Evolutionary conservation across 2,113 vertebrate species (phyloP).

Genomic region (Amphiprion ocellaris): DNA sequence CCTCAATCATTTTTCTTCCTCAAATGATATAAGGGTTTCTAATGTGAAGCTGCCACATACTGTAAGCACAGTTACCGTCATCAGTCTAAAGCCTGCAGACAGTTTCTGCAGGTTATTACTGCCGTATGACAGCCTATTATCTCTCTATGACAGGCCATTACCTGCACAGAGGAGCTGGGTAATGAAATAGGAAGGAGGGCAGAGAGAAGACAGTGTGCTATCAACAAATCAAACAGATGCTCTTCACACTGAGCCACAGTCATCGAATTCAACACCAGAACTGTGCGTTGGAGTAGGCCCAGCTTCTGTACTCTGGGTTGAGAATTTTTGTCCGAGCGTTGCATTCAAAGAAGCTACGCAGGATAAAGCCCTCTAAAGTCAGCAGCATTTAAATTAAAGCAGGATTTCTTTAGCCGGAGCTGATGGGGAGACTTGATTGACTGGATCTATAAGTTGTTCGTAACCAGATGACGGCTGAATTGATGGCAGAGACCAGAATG

Average conservation of each 20-base stretch:
- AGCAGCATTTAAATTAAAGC: not conserved
- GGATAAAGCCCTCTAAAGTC: not conserved
- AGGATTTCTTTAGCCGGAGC: not conserved
- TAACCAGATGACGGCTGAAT: not conserved
- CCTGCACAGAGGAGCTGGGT: constrained; percentile 69
- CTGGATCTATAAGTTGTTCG: not conserved
- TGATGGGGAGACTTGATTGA: not conserved
- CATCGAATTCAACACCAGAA: constrained; percentile 15
- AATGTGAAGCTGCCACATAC: constrained; percentile 47
- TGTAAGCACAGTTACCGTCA: constrained; percentile 45
- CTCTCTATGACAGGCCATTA: constrained; percentile 78
- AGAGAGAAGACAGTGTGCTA: constrained; percentile 66
- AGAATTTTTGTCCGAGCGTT: not conserved
- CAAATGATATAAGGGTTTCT: constrained; percentile 34
- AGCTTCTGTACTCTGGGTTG: not conserved
- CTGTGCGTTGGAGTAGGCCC: constrained; percentile 12
- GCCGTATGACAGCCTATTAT: constrained; percentile 76
- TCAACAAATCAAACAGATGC: constrained; percentile 75
- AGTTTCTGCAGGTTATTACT: constrained; percentile 73
- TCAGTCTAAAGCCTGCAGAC: constrained; percentile 55
- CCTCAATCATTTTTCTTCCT: constrained; percentile 28
- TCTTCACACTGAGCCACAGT: constrained; percentile 43
- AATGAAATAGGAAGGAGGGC: constrained; percentile 75
- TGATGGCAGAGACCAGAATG: too few relatives aligned
- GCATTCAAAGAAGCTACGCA: not conserved